Conservation (phyloP, 2,888 invertebrate genomes). For the Octonoba sinensis region DNA sequence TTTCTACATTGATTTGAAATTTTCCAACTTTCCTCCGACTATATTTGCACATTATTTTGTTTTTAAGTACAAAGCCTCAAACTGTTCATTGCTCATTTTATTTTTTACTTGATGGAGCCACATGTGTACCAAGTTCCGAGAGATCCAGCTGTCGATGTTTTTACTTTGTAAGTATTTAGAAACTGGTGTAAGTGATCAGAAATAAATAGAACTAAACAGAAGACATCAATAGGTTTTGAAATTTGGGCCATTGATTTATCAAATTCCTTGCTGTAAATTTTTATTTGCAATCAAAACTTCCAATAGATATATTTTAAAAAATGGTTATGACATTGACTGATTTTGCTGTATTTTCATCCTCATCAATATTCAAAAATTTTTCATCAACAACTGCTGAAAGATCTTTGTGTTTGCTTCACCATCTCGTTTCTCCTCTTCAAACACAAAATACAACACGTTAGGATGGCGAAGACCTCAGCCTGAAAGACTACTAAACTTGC, state of each 20-base stretch:
- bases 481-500: no score
- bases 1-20: constrained; percentile 11
- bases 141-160: neutral
- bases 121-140: constrained; percentile 9
- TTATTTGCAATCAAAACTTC: neutral
- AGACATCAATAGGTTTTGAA: neutral
- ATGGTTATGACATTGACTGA: neutral
- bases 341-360: neutral
- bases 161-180: constrained; percentile 9
- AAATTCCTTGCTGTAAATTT: constrained; percentile 4
- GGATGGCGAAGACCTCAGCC: no score
- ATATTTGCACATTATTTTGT: neutral
- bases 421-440: constrained; percentile 2
- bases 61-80: constrained; percentile 12
- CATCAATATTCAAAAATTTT: neutral
- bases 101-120: neutral
- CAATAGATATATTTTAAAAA: neutral
- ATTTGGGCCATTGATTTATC: neutral
- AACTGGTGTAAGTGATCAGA: constrained; percentile 4
- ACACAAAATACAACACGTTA: no score
- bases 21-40: neutral
- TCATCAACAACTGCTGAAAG: constrained; percentile 11
- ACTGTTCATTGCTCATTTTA: constrained; percentile 4
- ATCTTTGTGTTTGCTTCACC: constrained; percentile 12
- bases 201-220: neutral